Evolutionary conservation across 2,113 vertebrate species (phyloP), one percentile per base, ranked within the genome.

Genomic region (Zeus faber): DNA sequence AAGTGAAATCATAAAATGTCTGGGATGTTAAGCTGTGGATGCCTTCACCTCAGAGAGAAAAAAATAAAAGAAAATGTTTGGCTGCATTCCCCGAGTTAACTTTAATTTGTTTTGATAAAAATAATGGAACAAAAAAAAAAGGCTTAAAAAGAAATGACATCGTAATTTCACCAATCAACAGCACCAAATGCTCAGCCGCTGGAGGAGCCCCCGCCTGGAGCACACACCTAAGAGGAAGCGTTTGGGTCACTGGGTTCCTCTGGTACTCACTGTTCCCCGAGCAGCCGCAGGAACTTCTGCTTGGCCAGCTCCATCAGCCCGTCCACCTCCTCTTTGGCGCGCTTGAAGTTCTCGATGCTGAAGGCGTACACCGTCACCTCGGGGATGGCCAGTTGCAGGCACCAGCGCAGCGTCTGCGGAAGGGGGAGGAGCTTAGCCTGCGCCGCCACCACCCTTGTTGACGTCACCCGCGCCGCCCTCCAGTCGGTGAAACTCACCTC

Each of bases 291-390:
- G 63, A 99, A 99, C 62, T 99, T 99, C 88, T 98, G 90, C 4
- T 86, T 94, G 66, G 97, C 96, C 74, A 99, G 89, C 57, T 96
- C 92, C 94, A 99, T 92, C 16, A 99, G 81, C 3, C 96, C 96
- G 0, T 98, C 94, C 77, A 99, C 96, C 72, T 99, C 97, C 23
- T 94, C 93, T 76, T 92, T 85, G 45, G 93, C 91, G 51, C 97
- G 96, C 62, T 99, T 99, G 74, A 99, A 99, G 82, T 99, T 99
- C 85, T 99, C 96, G 13, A 98, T 98, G 82, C 96, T 99, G 82
- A 99, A 99, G 2, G 97, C 97, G 20, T 99, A 99, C 23, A 99
- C 97, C 0, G 97, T 99, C 61, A 99, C 95, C 74, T 99, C 97
- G 11, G 37, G 91, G 70, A 99, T 92, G 72, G 91, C 93, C 84